Conservation (phyloP, 1,140 invertebrate genomes). For the Drosophila chauvacae region DNA sequence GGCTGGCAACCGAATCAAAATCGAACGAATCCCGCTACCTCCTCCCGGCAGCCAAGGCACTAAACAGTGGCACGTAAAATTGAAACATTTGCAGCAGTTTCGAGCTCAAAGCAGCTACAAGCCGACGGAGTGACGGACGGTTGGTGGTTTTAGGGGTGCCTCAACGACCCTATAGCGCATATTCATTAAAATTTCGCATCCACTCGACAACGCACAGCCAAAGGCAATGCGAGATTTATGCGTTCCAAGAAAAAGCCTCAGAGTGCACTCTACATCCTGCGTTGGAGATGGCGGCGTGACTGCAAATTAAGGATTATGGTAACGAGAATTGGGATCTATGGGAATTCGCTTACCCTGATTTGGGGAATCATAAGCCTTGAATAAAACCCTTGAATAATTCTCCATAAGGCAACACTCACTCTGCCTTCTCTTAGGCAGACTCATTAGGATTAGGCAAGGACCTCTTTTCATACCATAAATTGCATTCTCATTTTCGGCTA, state of each 20-base stretch:
- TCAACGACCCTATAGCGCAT: slow-evolving; percentile 54
- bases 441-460: slow-evolving; percentile 43
- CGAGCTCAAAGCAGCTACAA: slow-evolving; percentile 38
- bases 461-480: slow-evolving; percentile 32
- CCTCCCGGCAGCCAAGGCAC: slow-evolving; percentile 35
- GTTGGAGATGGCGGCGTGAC: slow-evolving; percentile 40
- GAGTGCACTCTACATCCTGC: slow-evolving; percentile 1
- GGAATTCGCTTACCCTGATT: not conserved
- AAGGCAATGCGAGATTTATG: slow-evolving; percentile 66
- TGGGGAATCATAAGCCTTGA: not conserved
- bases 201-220: slow-evolving; percentile 49
- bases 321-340: not conserved
- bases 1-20: slow-evolving; percentile 69
- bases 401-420: too few species aligned
- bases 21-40: slow-evolving; percentile 44
- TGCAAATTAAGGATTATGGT: slow-evolving; percentile 9
- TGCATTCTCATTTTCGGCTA: slow-evolving; percentile 30
- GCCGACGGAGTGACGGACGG: not conserved
- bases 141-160: slow-evolving; percentile 14
- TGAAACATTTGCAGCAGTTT: slow-evolving; percentile 67
- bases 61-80: slow-evolving; percentile 72
- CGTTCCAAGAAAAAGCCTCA: slow-evolving; percentile 10
- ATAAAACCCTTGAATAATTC: not conserved
- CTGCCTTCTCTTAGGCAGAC: slow-evolving; percentile 19
- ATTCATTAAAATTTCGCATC: slow-evolving; percentile 72